Evolutionary conservation across 2,888 invertebrate species (phyloP).

Genomic region (Dynastes maya): DNA sequence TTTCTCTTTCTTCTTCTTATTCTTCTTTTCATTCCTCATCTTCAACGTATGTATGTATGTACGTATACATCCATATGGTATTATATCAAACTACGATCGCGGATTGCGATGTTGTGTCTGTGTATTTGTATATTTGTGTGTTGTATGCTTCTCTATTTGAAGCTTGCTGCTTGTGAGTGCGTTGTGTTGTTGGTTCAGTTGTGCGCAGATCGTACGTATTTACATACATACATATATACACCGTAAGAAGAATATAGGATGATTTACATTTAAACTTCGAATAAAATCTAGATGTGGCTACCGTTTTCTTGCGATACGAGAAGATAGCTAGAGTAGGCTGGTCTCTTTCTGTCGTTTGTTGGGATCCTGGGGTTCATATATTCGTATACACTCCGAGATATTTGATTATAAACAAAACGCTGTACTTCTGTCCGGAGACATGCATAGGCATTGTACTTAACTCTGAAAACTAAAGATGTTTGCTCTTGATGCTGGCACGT

Average conservation of each 20-base stretch:
- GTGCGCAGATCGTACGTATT: background rate
- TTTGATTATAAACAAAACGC: no score
- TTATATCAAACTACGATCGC: slow-evolving; percentile 8
- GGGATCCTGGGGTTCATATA: slow-evolving; percentile 6
- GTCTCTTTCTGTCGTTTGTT: slow-evolving; percentile 2
- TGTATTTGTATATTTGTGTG: background rate
- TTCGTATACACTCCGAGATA: no score
- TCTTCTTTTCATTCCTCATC: slow-evolving; percentile 1
- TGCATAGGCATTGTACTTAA: no score
- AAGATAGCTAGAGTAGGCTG: background rate
- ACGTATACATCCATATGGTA: background rate
- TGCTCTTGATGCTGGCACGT: no score
- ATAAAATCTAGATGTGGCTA: slow-evolving; percentile 39
- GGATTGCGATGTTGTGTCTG: background rate
- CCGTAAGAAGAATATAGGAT: slow-evolving; percentile 28
- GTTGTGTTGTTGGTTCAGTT: background rate
- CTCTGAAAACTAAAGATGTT: no score
- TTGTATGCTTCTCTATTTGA: background rate
- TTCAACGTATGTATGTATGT: background rate
- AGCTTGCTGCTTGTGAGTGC: background rate
- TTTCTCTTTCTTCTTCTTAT: background rate
- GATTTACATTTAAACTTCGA: slow-evolving; percentile 40
- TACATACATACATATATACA: background rate
- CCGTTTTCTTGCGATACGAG: slow-evolving; percentile 28
- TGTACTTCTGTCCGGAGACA: no score